These are phyloP conservation scores for Pelecanoides urinatrix DNA, from an alignment of 2,113 vertebrate species.

Conservation along the genomic window DNA sequence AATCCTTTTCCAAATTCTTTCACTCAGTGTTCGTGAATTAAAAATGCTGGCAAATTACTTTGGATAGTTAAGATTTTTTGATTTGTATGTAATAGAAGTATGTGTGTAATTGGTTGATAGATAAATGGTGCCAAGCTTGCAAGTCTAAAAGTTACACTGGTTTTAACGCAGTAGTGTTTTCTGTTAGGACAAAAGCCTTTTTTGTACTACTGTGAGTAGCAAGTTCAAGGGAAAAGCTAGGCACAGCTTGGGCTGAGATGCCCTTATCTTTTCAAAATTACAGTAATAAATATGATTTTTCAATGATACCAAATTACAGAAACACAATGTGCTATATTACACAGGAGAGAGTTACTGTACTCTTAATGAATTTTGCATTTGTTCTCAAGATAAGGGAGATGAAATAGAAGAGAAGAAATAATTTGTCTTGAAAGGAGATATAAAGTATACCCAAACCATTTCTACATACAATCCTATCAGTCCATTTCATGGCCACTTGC, in stretches of 20 bases:
- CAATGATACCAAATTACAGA: neutral
- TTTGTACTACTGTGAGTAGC: neutral
- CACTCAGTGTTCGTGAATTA: neutral
- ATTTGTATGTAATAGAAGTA: neutral
- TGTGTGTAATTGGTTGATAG: neutral
- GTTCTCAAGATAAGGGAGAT: slow-evolving; percentile 8
- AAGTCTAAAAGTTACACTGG: neutral
- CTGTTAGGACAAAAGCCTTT: slow-evolving; percentile 4
- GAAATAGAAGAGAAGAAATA: neutral
- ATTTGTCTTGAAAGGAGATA: slow-evolving; percentile 4
- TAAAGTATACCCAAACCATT: neutral
- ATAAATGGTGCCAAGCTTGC: neutral
- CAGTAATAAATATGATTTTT: neutral
- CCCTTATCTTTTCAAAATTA: slow-evolving; percentile 17
- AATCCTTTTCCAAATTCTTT: neutral
- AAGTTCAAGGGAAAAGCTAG: neutral
- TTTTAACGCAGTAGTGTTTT: neutral
- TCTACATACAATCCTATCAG: neutral
- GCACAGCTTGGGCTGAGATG: neutral
- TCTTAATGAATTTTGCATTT: slow-evolving; percentile 16
- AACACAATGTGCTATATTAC: neutral
- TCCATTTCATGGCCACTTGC: neutral
- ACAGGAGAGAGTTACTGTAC: neutral
- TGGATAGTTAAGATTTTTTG: neutral
- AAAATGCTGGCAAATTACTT: neutral